These are phyloP conservation scores for Tipula confusa DNA, from an alignment of 2,888 invertebrate genomes.

Conservation along the genomic window DNA sequence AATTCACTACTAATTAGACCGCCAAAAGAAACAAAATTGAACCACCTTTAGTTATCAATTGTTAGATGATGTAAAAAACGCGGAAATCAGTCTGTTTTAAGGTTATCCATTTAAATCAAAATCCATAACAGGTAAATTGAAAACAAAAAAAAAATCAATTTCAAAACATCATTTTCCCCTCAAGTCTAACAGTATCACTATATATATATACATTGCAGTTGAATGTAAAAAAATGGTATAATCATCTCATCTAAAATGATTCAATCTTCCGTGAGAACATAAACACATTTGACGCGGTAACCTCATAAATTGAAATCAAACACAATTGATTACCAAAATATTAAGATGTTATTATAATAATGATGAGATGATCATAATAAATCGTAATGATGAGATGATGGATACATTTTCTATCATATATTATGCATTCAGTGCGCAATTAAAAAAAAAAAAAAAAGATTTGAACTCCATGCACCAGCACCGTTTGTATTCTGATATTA, in stretches of 20 bases:
- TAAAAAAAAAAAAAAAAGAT: neutral
- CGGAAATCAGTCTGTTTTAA: too few species aligned
- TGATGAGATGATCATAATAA: neutral
- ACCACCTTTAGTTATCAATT: too few species aligned
- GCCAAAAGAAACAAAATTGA: too few species aligned
- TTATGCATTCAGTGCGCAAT: too few species aligned
- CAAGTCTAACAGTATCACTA: neutral
- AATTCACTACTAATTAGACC: too few species aligned
- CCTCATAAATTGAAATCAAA: conserved; percentile 12
- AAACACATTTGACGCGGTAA: neutral
- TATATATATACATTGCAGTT: neutral
- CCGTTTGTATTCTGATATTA: neutral
- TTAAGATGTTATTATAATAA: conserved; percentile 12
- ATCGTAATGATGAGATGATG: neutral
- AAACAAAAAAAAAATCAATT: too few species aligned
- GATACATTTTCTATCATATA: neutral
- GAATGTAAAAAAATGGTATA: neutral
- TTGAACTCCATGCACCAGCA: neutral
- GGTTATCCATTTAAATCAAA: too few species aligned
- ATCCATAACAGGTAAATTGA: too few species aligned
- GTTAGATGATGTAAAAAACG: too few species aligned
- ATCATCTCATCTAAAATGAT: neutral
- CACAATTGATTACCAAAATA: conserved; percentile 14
- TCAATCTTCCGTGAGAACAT: neutral
- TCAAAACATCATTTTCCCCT: too few species aligned